Conservation (phyloP, 2,113 vertebrate genomes). For the Oxygymnocypris stewartii region DNA sequence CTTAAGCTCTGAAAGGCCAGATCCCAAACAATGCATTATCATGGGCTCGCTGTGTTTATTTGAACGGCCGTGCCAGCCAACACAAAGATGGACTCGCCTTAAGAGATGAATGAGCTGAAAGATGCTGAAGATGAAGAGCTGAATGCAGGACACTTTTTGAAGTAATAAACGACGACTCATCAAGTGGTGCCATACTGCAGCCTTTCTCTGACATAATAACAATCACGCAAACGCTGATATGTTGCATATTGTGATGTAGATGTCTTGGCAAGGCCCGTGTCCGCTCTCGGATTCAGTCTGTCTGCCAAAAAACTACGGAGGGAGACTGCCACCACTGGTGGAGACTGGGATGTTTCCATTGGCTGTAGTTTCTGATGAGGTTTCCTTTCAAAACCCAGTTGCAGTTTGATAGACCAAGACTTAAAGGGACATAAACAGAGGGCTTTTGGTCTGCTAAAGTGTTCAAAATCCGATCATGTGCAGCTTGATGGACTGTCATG, state of each 20-base stretch:
- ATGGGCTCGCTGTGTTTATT: slow-evolving; percentile 83
- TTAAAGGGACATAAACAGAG: slow-evolving; percentile 41
- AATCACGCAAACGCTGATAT: neutral
- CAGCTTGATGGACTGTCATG: slow-evolving; percentile 14
- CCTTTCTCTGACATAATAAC: neutral
- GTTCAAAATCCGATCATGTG: slow-evolving; percentile 24
- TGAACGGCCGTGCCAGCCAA: slow-evolving; percentile 69
- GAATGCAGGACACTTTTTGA: neutral
- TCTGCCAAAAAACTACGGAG: slow-evolving; percentile 8
- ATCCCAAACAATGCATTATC: slow-evolving; percentile 82
- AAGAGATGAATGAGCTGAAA: no score
- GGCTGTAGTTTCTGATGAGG: slow-evolving; percentile 23
- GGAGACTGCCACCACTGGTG: slow-evolving; percentile 18
- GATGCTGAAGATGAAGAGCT: no score
- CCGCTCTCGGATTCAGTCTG: slow-evolving; percentile 17
- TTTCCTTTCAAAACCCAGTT: slow-evolving; percentile 40
- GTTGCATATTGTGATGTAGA: slow-evolving; percentile 1
- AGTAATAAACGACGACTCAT: neutral
- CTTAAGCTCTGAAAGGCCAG: slow-evolving; percentile 70
- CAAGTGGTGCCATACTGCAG: neutral
- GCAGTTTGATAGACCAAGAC: slow-evolving; percentile 35
- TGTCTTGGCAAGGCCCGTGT: slow-evolving; percentile 1
- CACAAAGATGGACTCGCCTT: slow-evolving; percentile 33
- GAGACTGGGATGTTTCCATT: slow-evolving; percentile 35
- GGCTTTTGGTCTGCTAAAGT: slow-evolving; percentile 35